Conservation (phyloP, 2,797 vertebrate genomes). For the Tapirus indicus region DNA sequence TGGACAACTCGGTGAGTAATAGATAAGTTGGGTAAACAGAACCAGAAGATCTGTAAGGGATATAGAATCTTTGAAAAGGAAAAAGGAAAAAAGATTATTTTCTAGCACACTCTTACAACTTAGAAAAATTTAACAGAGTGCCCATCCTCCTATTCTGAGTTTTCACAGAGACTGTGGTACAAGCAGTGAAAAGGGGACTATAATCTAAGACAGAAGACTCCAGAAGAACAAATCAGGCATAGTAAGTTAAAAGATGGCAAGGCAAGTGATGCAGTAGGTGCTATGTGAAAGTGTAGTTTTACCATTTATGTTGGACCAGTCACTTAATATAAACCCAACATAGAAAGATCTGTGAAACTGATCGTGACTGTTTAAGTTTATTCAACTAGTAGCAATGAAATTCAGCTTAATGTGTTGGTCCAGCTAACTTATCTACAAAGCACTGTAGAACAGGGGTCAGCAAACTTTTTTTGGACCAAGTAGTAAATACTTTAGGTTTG, state of each 20-base stretch:
- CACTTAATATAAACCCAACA: neutral
- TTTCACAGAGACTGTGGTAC: neutral
- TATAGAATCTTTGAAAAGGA: conserved; percentile 88
- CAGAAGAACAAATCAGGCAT: neutral
- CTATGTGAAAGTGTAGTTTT: neutral
- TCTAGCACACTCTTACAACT: neutral
- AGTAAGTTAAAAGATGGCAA: neutral
- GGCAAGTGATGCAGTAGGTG: neutral
- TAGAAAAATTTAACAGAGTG: neutral
- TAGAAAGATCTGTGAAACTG: neutral
- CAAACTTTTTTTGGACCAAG: neutral
- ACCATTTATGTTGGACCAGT: neutral
- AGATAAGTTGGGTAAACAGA: conserved; percentile 93
- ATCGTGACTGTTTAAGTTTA: neutral
- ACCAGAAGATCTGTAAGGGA: conserved; percentile 92
- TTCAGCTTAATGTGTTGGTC: neutral
- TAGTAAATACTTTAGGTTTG: neutral
- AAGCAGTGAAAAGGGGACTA: neutral
- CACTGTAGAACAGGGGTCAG: neutral
- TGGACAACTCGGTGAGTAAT: conserved; percentile 90
- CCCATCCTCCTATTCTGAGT: neutral
- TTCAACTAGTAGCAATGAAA: neutral
- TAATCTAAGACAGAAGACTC: neutral
- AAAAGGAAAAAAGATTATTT: conserved; percentile 24
- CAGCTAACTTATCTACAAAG: neutral